These are phyloP conservation scores for Ibidorhyncha struthersii DNA, from an alignment of 2,113 vertebrate species.

Conservation along the genomic window DNA sequence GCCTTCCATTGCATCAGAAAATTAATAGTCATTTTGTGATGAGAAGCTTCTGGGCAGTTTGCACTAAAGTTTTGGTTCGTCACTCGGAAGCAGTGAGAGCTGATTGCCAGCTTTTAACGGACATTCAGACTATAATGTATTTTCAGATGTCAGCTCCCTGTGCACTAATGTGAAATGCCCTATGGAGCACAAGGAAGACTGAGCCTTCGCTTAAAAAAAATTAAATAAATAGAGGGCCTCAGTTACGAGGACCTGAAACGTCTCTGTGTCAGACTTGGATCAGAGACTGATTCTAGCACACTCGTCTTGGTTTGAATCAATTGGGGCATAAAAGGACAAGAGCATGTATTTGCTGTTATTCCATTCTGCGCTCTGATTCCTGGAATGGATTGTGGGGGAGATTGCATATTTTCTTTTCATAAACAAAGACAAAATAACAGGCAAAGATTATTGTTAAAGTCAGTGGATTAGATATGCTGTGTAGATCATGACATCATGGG, in stretches of 20 bases:
- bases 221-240: not conserved
- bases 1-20: not conserved
- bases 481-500: not conserved
- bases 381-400: not conserved
- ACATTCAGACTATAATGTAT: not conserved
- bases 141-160: not conserved
- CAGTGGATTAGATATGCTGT: not conserved
- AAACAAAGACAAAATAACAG: not conserved
- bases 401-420: not conserved
- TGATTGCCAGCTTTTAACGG: not conserved
- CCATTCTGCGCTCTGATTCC: not conserved
- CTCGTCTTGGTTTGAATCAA: rapidly evolving
- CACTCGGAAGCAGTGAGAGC: not conserved
- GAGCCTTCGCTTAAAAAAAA: not conserved
- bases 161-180: not conserved
- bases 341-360: not conserved
- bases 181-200: not conserved
- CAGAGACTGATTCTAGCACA: not conserved
- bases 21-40: not conserved
- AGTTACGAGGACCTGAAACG: not conserved
- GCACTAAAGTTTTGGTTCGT: not conserved
- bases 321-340: not conserved
- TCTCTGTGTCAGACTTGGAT: not conserved
- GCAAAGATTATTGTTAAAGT: not conserved
- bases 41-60: not conserved